Evolutionary conservation across 2,888 invertebrate genomes (phyloP).

Genomic region (Thyatira batis): DNA sequence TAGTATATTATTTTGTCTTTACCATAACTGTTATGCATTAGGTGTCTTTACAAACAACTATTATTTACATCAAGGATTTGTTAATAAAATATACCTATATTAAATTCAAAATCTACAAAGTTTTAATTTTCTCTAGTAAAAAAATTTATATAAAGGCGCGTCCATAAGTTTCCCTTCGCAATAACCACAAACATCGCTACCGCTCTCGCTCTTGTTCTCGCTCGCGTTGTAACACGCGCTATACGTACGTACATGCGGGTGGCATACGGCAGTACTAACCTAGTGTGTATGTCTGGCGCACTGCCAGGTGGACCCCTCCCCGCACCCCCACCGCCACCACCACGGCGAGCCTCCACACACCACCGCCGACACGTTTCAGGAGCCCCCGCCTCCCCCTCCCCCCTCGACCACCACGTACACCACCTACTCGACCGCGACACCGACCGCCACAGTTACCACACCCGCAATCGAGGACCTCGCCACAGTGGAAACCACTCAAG

Average conservation of each 20-base stretch:
- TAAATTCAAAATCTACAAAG: neutral
- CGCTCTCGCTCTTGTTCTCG: too few relatives aligned
- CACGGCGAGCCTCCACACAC: conserved; percentile 73
- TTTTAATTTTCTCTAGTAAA: neutral
- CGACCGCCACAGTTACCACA: conserved; percentile 37
- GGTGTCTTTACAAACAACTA: too few relatives aligned
- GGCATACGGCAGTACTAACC: conserved; percentile 74
- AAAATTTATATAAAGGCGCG: conserved; percentile 14
- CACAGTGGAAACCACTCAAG: conserved; percentile 57
- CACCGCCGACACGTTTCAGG: conserved; percentile 75
- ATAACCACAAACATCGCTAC: conserved; percentile 65
- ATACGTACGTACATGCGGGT: conserved; percentile 34
- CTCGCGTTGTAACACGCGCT: conserved; percentile 15
- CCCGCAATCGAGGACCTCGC: conserved; percentile 32
- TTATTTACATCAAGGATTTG: too few relatives aligned
- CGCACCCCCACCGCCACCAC: conserved; percentile 75
- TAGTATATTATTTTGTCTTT: too few relatives aligned
- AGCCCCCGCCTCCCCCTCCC: conserved; percentile 17
- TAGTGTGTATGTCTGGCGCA: conserved; percentile 67
- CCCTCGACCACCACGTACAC: conserved; percentile 22
- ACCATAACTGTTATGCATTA: too few relatives aligned
- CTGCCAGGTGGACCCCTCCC: conserved; percentile 63
- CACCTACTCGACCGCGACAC: conserved; percentile 32
- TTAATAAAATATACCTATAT: too few relatives aligned
- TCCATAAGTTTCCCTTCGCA: conserved; percentile 5